phyloP scores from a whole-genome alignment of 2,113 vertebrate genomes.

The Hystrix brachyura region DNA sequence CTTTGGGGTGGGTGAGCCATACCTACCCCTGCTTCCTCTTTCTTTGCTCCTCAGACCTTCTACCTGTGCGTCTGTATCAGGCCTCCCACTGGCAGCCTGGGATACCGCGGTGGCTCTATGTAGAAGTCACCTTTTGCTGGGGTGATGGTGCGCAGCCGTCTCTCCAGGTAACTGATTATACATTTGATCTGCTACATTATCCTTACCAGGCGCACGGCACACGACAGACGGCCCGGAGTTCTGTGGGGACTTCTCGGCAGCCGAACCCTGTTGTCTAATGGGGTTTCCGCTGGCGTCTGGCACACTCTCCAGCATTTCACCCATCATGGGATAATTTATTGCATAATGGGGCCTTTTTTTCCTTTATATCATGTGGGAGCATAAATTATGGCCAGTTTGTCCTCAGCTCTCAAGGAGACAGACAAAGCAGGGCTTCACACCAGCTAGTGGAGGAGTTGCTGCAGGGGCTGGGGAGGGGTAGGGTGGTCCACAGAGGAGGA shows the following conservation, averaged over 20 bases:
- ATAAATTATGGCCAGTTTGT: conserved; percentile 91
- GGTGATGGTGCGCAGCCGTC: background rate
- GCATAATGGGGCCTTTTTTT: conserved; percentile 87
- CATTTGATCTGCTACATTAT: conserved; percentile 80
- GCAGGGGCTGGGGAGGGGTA: background rate
- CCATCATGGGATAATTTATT: conserved; percentile 90
- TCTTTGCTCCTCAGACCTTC: background rate
- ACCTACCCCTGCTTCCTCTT: background rate
- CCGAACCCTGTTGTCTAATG: conserved; percentile 87
- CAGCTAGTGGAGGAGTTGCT: conserved; percentile 53
- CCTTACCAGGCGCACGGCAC: background rate
- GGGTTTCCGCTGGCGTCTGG: conserved; percentile 87
- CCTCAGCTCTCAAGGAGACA: conserved; percentile 90
- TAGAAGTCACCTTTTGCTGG: conserved; percentile 85
- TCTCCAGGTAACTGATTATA: conserved; percentile 84
- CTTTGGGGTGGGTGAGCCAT: background rate
- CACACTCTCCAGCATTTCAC: conserved; percentile 85
- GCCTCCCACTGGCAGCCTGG: conserved; percentile 1
- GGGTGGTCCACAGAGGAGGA: background rate
- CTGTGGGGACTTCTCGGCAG: conserved; percentile 85
- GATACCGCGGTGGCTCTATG: background rate
- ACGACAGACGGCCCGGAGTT: conserved; percentile 79
- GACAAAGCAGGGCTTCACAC: conserved; percentile 77
- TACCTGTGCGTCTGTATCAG: background rate
- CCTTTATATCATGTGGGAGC: conserved; percentile 84